phyloP scores from a whole-genome alignment of 2,888 invertebrate genomes.

The Crocallis elinguaria region DNA sequence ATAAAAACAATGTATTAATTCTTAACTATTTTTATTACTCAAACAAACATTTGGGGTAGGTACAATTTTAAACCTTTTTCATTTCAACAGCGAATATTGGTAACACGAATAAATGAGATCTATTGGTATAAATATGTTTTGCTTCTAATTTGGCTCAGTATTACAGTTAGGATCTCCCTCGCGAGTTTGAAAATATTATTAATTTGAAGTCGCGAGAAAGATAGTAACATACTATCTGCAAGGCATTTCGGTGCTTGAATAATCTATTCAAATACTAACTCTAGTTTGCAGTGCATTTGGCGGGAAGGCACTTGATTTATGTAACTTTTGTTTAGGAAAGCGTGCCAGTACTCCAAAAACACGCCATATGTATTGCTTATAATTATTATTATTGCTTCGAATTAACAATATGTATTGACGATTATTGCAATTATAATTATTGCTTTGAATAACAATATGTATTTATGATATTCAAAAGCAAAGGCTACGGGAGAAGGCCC shows the following conservation, averaged over 20 bases:
- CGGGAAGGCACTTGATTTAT: neutral
- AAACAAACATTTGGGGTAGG: slow-evolving; percentile 39
- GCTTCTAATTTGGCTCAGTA: slow-evolving; percentile 23
- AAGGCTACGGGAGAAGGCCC: neutral
- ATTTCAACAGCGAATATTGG: slow-evolving; percentile 35
- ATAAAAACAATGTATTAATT: slow-evolving; percentile 31
- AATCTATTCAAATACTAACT: slow-evolving; percentile 1
- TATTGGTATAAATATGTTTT: slow-evolving; percentile 35
- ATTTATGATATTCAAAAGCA: neutral
- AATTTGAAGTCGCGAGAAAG: slow-evolving; percentile 34
- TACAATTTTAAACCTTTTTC: slow-evolving; percentile 35
- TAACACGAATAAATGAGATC: slow-evolving; percentile 41
- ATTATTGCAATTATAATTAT: slow-evolving; percentile 1
- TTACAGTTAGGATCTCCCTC: slow-evolving; percentile 37
- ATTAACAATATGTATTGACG: too few species aligned
- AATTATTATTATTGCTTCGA: too few species aligned
- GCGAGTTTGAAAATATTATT: slow-evolving; percentile 25
- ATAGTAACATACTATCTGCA: slow-evolving; percentile 25
- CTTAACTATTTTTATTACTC: slow-evolving; percentile 39
- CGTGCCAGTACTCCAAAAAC: too few species aligned
- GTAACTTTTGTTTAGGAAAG: neutral
- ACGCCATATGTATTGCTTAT: too few species aligned
- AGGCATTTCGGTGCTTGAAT: slow-evolving; percentile 23
- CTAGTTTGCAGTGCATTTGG: neutral
- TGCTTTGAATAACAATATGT: neutral